Base-by-base conservation (phyloP, 2,797 vertebrate genomes). In the Echeneis naucrates region DNA sequence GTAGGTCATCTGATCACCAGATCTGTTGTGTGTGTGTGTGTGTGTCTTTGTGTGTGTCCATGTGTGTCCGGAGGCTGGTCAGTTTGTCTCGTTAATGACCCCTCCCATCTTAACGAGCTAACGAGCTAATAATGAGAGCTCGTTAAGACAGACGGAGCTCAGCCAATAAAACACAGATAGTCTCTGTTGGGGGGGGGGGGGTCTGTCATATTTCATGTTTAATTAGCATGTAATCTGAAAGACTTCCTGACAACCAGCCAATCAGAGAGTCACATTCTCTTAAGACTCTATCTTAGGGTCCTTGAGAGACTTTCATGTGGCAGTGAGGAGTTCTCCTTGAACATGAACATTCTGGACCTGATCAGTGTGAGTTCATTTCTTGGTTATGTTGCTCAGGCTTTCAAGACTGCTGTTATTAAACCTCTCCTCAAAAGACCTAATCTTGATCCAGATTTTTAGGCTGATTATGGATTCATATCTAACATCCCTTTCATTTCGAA, bases 21-120 rank as follows among this genome's bases (percentile, higher is more conserved):
- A 77, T 65, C 51, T 44, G 58, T 33, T 63, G 61, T 64, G 50
- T 57, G 74, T 55, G 51, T 69, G 62, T 66, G 70, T 23, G 23
- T 64, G 37, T 24, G 53, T 58, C 45, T 68, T 62, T 38, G 50
- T 47, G 21, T 53, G 62, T 47, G 24, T 17, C 64, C 24, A 51
- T 42, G 72, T 64, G 80, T 84, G 81, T 83, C 86, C 45, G 67
- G 86, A 75, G 88, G 88, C 82, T 72, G 85, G 89, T 84, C 87
- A 87, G 87, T 88, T 84, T 87, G 74, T 77, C 81, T 81, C 82
- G 32, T 87, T 89, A 89, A 89, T 71, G 83, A 84, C 84, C 52
- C 84, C 87, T 87, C 84, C 86, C 78, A 66, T 71, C 71, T 85
- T 88, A 89, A 89, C 54, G 62, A 88, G 83, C 26, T 83, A 81